phyloP scores from a whole-genome alignment of 2,113 vertebrate genomes.

The Murina feae region DNA sequence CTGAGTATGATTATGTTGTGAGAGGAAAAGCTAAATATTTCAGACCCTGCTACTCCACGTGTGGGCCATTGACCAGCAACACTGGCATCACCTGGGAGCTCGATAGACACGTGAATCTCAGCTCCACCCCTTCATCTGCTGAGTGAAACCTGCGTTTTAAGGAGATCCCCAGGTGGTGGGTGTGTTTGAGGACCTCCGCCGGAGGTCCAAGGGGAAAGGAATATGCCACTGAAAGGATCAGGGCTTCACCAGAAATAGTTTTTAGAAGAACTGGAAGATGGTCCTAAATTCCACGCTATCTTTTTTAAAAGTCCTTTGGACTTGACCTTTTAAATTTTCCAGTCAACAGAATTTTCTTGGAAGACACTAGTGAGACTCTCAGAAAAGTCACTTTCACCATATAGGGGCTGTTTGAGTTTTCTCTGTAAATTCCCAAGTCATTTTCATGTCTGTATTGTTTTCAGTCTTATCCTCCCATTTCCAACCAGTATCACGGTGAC shows the following conservation, averaged over 20 bases:
- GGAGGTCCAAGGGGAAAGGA: not conserved
- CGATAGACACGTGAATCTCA: not conserved
- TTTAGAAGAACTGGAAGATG: not conserved
- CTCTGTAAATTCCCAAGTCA: not conserved
- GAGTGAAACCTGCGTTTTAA: not conserved
- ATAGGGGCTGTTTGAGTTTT: not conserved
- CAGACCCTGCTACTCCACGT: not conserved
- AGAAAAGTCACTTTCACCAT: not conserved
- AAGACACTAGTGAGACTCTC: not conserved
- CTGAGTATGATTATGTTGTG: not conserved
- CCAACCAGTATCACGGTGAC: not conserved
- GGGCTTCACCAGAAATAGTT: not conserved
- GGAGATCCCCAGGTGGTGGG: not conserved
- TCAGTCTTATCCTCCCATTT: not conserved
- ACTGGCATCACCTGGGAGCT: not conserved
- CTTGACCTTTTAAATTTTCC: conserved; percentile 6
- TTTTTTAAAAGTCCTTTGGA: not conserved
- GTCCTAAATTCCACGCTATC: not conserved
- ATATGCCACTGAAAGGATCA: not conserved
- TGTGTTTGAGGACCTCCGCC: not conserved
- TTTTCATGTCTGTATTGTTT: not conserved
- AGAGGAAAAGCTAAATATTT: not conserved
- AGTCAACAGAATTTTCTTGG: not conserved
- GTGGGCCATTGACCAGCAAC: not conserved
- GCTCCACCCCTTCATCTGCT: not conserved